Evolutionary conservation across 92 coral and sea anemone species (phyloP).

Genomic region (Blastomussa wellsi): DNA sequence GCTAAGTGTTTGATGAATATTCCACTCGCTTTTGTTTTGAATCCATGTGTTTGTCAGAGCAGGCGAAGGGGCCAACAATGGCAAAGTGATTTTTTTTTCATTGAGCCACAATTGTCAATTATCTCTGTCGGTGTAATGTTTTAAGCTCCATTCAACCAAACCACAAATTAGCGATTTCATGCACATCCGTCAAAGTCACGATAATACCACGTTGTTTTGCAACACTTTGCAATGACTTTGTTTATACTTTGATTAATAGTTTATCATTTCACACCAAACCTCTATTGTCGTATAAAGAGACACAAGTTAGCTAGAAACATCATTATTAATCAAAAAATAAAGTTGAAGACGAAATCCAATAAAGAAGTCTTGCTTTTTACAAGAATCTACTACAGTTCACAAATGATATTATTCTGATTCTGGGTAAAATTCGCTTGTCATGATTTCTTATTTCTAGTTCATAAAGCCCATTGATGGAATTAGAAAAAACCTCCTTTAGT

Average conservation of each 20-base stretch:
- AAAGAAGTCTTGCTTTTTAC: too few relatives aligned
- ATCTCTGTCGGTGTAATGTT: background rate
- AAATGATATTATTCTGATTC: too few relatives aligned
- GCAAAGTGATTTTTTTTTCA: conserved; percentile 1
- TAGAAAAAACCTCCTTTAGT: too few relatives aligned
- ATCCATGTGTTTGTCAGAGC: background rate
- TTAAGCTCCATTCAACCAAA: conserved; percentile 6
- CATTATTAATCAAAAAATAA: too few relatives aligned
- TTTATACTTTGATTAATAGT: background rate
- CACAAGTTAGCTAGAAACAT: background rate
- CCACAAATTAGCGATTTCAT: conserved; percentile 16
- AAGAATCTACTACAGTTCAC: too few relatives aligned
- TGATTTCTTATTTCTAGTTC: too few relatives aligned
- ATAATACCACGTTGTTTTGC: background rate
- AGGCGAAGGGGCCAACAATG: conserved; percentile 18
- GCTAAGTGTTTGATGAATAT: conserved; percentile 10
- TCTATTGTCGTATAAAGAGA: background rate
- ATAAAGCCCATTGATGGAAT: too few relatives aligned
- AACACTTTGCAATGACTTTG: background rate
- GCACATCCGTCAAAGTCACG: conserved; percentile 3
- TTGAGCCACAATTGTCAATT: conserved; percentile 4
- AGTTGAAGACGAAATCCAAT: too few relatives aligned
- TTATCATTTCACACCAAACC: background rate
- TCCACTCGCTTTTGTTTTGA: conserved; percentile 7
- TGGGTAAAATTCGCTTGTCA: too few relatives aligned